Evolutionary conservation across 2,888 invertebrate genomes (phyloP).

Genomic region (Pocota personata): DNA sequence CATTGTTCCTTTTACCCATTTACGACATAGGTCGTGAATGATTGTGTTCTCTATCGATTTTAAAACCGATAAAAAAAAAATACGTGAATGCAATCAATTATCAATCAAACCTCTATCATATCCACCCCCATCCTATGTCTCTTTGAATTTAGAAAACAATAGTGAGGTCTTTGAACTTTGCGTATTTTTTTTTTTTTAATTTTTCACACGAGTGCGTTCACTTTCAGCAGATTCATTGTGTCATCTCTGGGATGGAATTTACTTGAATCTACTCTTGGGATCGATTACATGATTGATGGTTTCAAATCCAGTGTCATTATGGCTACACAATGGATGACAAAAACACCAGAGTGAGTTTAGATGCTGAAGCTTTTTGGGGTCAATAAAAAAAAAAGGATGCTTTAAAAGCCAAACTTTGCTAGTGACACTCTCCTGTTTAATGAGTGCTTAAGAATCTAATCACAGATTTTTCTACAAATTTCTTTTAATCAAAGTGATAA

Average conservation of each 20-base stretch:
- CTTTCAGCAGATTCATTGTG: slow-evolving; percentile 9
- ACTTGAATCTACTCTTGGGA: slow-evolving; percentile 16
- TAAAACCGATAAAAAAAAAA: slow-evolving; percentile 2
- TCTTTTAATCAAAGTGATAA: background rate
- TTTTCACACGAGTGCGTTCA: slow-evolving; percentile 45
- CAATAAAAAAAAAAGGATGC: background rate
- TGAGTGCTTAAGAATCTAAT: background rate
- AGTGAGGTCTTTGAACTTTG: slow-evolving; percentile 41
- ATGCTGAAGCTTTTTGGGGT: background rate
- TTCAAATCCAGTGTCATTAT: slow-evolving; percentile 1
- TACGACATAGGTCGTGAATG: slow-evolving; percentile 20
- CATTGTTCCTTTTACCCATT: slow-evolving; percentile 1
- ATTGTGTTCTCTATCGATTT: slow-evolving; percentile 9
- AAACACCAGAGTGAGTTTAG: background rate
- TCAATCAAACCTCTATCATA: slow-evolving; percentile 7
- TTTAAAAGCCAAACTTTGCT: background rate
- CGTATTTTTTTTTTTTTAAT: slow-evolving; percentile 22
- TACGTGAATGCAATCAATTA: slow-evolving; percentile 50
- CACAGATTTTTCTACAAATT: background rate
- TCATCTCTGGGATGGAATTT: slow-evolving; percentile 31
- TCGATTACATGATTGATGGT: slow-evolving; percentile 62
- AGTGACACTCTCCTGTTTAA: background rate
- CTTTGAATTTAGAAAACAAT: background rate
- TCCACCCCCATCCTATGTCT: background rate
- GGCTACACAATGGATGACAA: background rate